These are phyloP conservation scores for Diarsia mendica DNA, from an alignment of 2,888 invertebrate species.

Conservation along the genomic window DNA sequence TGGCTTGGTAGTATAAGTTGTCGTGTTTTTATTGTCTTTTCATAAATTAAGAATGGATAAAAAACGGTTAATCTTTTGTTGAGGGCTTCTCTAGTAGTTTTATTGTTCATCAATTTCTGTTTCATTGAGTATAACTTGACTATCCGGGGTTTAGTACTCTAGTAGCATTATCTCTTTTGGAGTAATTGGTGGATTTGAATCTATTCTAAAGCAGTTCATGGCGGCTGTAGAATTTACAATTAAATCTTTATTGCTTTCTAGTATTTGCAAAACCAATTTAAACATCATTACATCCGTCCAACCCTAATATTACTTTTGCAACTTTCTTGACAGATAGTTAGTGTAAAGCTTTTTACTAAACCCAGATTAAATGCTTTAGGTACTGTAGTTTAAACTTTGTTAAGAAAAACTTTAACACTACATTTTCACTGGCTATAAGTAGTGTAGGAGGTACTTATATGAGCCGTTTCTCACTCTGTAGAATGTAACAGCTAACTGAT, in stretches of 20 bases:
- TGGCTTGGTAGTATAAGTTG: conserved; percentile 13
- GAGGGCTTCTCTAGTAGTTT: conserved; percentile 1
- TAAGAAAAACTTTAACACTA: conserved; percentile 13
- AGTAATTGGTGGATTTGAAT: not conserved
- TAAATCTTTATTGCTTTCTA: not conserved
- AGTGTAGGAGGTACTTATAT: conserved; percentile 5
- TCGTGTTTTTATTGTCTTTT: conserved; percentile 38
- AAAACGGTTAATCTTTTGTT: conserved; percentile 16
- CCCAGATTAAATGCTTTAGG: conserved; percentile 68
- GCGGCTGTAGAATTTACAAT: not conserved
- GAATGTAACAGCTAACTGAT: conserved; percentile 39
- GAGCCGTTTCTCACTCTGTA: conserved; percentile 25
- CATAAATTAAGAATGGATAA: conserved; percentile 5
- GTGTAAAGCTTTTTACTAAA: conserved; percentile 72
- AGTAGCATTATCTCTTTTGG: not conserved
- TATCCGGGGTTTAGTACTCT: not conserved
- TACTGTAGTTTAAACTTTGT: no score
- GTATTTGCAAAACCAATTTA: conserved; percentile 20
- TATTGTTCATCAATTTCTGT: conserved; percentile 14
- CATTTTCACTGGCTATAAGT: conserved; percentile 12
- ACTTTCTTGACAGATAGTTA: conserved; percentile 66
- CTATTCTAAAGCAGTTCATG: no score
- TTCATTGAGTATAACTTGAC: not conserved
- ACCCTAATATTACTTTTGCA: conserved; percentile 74
- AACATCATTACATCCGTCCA: conserved; percentile 2